A percentile compares a stretch with the other conserved stretches of the same genome.
phyloP scores from a whole-genome alignment of 2,113 vertebrate species.

The Aptenodytes forsteri region DNA sequence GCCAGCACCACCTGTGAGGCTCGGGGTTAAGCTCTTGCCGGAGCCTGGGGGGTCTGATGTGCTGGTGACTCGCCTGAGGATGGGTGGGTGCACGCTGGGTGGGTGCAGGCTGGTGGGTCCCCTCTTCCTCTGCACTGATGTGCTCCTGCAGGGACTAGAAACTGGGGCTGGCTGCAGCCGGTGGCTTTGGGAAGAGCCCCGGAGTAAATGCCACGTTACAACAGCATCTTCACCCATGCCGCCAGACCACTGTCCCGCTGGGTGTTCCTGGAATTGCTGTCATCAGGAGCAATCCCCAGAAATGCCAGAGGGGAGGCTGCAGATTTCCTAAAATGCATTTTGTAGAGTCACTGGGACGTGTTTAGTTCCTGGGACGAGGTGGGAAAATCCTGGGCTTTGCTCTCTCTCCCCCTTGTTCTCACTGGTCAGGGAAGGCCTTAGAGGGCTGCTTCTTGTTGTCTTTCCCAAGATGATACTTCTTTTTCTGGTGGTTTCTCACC shows the following conservation, averaged over 20 bases:
- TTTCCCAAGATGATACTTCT: neutral
- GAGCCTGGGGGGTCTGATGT: too few relatives aligned
- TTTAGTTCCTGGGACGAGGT: neutral
- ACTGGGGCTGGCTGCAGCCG: neutral
- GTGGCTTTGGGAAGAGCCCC: neutral
- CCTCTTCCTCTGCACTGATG: neutral
- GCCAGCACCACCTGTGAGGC: neutral
- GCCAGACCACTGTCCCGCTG: fast-evolving
- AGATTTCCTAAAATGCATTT: neutral
- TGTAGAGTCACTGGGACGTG: neutral
- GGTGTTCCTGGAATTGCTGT: neutral
- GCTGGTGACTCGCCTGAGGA: fast-evolving
- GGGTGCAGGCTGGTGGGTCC: neutral
- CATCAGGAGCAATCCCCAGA: neutral
- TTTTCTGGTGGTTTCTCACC: neutral
- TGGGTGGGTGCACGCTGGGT: neutral
- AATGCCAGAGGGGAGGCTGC: neutral
- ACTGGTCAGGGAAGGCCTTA: neutral
- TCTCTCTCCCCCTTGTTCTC: neutral
- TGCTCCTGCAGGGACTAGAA: neutral
- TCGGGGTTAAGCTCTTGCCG: neutral
- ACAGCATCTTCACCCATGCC: neutral
- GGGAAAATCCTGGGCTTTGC: neutral
- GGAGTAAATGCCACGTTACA: fast-evolving
- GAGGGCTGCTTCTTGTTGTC: neutral